Base-by-base conservation (phyloP, 2,888 invertebrate species). In the Julus scandinavius region DNA sequence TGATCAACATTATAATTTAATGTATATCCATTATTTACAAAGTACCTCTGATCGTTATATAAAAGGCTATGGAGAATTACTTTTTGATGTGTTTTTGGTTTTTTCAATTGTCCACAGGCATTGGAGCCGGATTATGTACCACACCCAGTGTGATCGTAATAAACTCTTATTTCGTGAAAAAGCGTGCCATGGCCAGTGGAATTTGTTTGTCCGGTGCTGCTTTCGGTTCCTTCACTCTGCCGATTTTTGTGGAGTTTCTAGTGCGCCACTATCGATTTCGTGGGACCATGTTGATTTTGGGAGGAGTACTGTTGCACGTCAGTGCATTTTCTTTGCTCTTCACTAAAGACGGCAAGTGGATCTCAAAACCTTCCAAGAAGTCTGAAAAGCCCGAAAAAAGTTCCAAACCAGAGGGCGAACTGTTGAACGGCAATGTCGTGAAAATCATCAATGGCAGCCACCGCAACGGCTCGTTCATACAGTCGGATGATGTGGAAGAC, bases 191-290 rank as follows among this genome's bases (percentile, higher is more conserved):
- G 80, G 96, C 96, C n/a, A 95, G 96, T 88, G 96, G 96, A 1
- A 93, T 96, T 50, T 95, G 96, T 0, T 94, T 96, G 93, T 95
- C 95, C 45, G 96, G 96, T 88, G 95, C 96, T 90, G 95, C 96
- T 89, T 92, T 96, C 45, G 96, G 96, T 3, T 95, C 96, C 91
- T 95, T 91, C 80, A 88, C 91, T 40, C 84, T 91, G 45, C 91
- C 91, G 1, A 90, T 90, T 13, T 89, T 91, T 17, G 89, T 91
- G n/a, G 90, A 91, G 87, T 89, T 88, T 85, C 90, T 91, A 5
- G 89, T 91, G 40, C 88, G 88, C 4, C 87, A 88, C 15, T 91
- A 90, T 85, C 90, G 91, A 15, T 90, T 96, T 87, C 95, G 95
- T 91, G 96, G 96, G 17, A 95, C 96, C 13, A 94, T 96, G 15